Evolutionary conservation across 30 jellyfish, hydroid and myxozoan genomes (phyloP).

Genomic region (Turritopsis rubra): DNA sequence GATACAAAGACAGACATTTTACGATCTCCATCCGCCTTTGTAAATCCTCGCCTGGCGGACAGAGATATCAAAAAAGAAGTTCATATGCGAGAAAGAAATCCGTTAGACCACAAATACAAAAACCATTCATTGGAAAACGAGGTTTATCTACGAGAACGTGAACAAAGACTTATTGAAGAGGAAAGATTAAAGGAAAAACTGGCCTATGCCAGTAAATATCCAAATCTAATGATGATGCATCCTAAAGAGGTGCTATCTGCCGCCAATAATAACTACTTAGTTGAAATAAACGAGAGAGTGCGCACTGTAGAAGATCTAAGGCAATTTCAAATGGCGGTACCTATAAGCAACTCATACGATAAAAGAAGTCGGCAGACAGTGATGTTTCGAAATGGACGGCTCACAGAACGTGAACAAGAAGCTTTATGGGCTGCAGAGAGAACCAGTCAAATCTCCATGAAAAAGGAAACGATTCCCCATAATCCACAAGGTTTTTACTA

Average conservation of each 20-base stretch:
- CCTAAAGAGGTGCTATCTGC: background rate
- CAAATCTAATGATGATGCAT: background rate
- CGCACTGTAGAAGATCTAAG: slow-evolving; percentile 16
- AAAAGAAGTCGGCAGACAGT: background rate
- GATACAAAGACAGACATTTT: background rate
- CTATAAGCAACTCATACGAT: background rate
- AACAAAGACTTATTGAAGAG: background rate
- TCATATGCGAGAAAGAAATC: background rate
- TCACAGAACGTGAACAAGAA: slow-evolving; percentile 11
- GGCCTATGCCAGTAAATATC: background rate
- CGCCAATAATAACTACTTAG: background rate
- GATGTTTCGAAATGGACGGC: background rate
- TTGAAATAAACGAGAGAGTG: slow-evolving; percentile 5
- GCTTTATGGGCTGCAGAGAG: slow-evolving; percentile 18
- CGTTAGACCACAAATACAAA: background rate
- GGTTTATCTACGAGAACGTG: background rate
- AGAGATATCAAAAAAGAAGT: background rate
- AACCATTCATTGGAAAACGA: background rate
- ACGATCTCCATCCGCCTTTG: background rate
- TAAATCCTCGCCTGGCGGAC: background rate
- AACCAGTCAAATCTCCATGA: background rate
- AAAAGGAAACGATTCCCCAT: background rate
- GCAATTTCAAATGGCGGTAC: slow-evolving; percentile 6
- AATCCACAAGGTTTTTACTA: background rate
- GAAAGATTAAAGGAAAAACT: background rate